A percentile compares a stretch with the other conserved stretches of the same genome.
phyloP scores from a whole-genome alignment of 1,140 invertebrate species.

The Helicoverpa zea region DNA sequence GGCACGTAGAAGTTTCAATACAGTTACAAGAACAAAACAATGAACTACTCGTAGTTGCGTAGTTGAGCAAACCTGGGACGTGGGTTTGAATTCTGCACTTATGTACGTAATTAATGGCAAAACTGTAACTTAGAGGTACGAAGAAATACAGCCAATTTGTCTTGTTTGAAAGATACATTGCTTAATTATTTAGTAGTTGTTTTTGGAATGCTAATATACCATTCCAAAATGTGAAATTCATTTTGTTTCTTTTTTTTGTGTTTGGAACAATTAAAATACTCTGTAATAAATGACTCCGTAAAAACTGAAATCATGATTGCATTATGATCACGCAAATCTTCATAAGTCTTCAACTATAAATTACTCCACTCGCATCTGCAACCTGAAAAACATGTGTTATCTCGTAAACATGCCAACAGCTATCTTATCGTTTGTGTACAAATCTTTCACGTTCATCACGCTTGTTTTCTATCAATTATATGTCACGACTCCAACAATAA shows the following conservation, averaged over 20 bases:
- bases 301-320: neutral
- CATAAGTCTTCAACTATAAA: too few species aligned
- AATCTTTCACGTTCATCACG: conserved; percentile 31
- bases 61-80: conserved; percentile 7
- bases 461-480: conserved; percentile 30
- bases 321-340: too few species aligned
- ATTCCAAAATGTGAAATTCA: too few species aligned
- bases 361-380: too few species aligned
- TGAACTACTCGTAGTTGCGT: conserved; percentile 24
- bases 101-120: conserved; percentile 1
- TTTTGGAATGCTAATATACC: too few species aligned
- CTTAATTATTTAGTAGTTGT: too few species aligned
- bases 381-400: neutral
- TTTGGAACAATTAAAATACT: neutral
- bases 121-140: neutral
- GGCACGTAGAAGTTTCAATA: neutral
- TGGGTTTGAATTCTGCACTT: neutral
- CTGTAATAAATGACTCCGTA: neutral
- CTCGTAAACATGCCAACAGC: conserved; percentile 6
- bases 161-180: too few species aligned
- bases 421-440: conserved; percentile 18
- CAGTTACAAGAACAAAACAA: conserved; percentile 22
- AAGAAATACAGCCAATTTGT: too few species aligned
- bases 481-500: conserved; percentile 21
- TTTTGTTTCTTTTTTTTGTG: neutral